Evolutionary conservation across 2,113 vertebrate species (phyloP).

Genomic region (Pavo muticus): DNA sequence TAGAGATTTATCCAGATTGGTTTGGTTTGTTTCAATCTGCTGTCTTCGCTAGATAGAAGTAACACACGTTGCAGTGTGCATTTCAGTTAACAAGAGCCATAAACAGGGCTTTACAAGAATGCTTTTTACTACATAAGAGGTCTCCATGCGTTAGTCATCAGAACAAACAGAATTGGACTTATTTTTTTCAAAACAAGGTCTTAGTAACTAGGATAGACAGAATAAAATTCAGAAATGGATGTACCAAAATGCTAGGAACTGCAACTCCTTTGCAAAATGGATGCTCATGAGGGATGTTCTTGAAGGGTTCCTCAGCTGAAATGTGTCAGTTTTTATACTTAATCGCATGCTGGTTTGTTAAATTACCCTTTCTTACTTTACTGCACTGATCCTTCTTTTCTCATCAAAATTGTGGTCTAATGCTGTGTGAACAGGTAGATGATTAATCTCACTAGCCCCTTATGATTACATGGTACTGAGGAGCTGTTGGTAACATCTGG

Average conservation of each 20-base stretch:
- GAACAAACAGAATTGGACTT: neutral
- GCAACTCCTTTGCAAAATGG: neutral
- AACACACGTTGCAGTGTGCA: neutral
- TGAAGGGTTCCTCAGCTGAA: neutral
- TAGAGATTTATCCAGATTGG: neutral
- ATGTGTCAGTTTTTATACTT: neutral
- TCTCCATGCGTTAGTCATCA: neutral
- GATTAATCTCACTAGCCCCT: neutral
- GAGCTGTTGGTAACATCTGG: neutral
- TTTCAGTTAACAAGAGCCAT: neutral
- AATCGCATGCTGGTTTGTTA: neutral
- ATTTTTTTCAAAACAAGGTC: neutral
- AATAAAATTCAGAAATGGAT: neutral
- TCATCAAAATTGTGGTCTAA: neutral
- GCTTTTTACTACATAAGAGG: neutral
- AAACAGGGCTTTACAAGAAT: neutral
- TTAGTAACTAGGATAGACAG: neutral
- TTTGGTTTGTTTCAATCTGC: neutral
- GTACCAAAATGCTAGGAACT: neutral
- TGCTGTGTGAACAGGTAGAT: neutral
- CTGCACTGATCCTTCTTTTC: neutral
- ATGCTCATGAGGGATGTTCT: neutral
- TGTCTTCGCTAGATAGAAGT: rapidly evolving
- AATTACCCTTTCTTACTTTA: neutral
- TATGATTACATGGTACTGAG: neutral